A percentile compares a stretch with the other conserved stretches of the same genome.
phyloP scores from a whole-genome alignment of 2,888 invertebrate genomes.

The Brachyptera risi region DNA sequence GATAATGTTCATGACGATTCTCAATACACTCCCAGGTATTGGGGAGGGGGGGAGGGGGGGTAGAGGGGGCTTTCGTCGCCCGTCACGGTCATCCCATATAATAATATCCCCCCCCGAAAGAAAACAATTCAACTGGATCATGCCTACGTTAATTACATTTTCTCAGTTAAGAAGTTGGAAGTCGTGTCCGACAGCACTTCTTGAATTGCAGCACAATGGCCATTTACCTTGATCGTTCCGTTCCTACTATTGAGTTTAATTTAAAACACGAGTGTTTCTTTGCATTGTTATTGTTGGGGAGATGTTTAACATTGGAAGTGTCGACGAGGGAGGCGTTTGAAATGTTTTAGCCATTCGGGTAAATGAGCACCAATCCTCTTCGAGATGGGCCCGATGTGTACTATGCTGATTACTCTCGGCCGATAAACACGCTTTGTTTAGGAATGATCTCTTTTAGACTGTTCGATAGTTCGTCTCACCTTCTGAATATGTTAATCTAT shows the following conservation, averaged over 20 bases:
- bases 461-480: background rate
- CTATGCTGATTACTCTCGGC: slow-evolving; percentile 11
- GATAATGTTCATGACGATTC: too few relatives aligned
- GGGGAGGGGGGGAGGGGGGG: too few relatives aligned
- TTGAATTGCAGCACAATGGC: slow-evolving; percentile 13
- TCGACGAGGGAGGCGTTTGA: slow-evolving; percentile 8
- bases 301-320: too few relatives aligned
- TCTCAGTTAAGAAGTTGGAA: slow-evolving; percentile 23
- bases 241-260: slow-evolving; percentile 28
- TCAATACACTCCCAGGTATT: too few relatives aligned
- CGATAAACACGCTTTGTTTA: slow-evolving; percentile 4
- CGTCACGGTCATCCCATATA: too few relatives aligned
- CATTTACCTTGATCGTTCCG: slow-evolving; percentile 25
- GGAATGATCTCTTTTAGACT: slow-evolving; percentile 2
- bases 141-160: slow-evolving; percentile 22
- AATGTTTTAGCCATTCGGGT: background rate
- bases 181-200: slow-evolving; percentile 28
- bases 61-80: too few relatives aligned
- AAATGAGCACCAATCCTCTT: slow-evolving; percentile 15
- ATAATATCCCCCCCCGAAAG: too few relatives aligned
- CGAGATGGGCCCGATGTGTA: slow-evolving; percentile 4
- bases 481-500: too few relatives aligned
- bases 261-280: slow-evolving; percentile 19
- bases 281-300: background rate
- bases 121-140: slow-evolving; percentile 17